Conservation (phyloP, 2,888 invertebrate genomes). For the Ptilodon capucinus region DNA sequence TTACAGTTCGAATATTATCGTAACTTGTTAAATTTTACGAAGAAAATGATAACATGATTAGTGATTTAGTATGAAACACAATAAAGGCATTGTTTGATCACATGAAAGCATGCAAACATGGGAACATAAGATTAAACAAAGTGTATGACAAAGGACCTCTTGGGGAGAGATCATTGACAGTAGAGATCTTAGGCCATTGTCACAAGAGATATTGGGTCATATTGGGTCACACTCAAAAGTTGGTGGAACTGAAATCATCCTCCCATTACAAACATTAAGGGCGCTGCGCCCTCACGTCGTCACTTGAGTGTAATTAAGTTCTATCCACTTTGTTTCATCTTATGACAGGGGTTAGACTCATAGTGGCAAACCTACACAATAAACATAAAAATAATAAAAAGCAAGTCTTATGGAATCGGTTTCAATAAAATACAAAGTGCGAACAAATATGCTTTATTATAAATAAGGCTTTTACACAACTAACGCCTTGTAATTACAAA, state of each 20-base stretch:
- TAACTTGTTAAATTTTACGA: constrained; percentile 6
- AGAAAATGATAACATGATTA: constrained; percentile 11
- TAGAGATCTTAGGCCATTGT: no score
- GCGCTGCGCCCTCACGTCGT: no score
- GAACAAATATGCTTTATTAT: constrained; percentile 79
- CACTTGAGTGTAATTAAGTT: background rate
- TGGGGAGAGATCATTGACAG: no score
- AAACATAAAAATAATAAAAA: constrained; percentile 63
- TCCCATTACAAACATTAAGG: no score
- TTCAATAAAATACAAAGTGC: constrained; percentile 74
- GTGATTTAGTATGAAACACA: constrained; percentile 22
- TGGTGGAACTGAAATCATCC: no score
- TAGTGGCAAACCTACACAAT: constrained; percentile 82
- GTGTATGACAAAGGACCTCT: no score
- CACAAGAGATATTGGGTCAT: no score
- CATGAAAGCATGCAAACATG: constrained; percentile 35
- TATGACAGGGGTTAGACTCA: constrained; percentile 33
- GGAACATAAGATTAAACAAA: constrained; percentile 1
- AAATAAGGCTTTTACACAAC: constrained; percentile 75
- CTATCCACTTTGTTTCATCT: background rate
- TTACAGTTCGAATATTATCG: constrained; percentile 1
- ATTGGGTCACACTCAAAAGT: no score
- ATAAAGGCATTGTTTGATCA: constrained; percentile 22
- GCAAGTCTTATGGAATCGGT: constrained; percentile 43
- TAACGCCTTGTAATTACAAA: constrained; percentile 69